These are phyloP conservation scores for Phania funesta DNA, from an alignment of 2,888 invertebrate genomes.

Conservation along the genomic window DNA sequence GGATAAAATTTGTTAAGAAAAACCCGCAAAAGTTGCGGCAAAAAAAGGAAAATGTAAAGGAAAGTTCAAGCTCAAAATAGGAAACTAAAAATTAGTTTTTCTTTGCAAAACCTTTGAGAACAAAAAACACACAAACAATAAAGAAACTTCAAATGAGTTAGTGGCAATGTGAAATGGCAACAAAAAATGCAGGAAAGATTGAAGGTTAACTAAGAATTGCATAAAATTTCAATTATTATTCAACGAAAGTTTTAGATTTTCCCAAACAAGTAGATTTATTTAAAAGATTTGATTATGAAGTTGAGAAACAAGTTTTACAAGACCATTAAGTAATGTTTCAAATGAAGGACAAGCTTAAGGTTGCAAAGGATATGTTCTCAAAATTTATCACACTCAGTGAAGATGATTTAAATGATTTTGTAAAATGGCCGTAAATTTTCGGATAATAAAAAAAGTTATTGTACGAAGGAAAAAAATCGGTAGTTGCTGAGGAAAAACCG, in stretches of 20 bases:
- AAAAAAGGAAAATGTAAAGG: conserved; percentile 21
- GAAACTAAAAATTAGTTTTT: conserved; percentile 28
- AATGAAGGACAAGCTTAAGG: background rate
- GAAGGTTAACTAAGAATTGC: conserved; percentile 29
- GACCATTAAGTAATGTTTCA: background rate
- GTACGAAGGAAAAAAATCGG: too few relatives aligned
- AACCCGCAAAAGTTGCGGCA: conserved; percentile 39
- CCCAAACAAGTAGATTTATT: background rate
- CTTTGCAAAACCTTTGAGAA: conserved; percentile 21
- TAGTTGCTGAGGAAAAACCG: too few relatives aligned
- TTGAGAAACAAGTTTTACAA: background rate
- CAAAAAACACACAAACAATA: too few relatives aligned
- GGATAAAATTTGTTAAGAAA: conserved; percentile 36
- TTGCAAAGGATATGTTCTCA: background rate
- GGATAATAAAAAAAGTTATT: too few relatives aligned
- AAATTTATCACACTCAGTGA: too few relatives aligned
- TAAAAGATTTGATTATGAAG: background rate
- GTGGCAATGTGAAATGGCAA: conserved; percentile 6
- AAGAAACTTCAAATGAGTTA: background rate
- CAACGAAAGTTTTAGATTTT: conserved; percentile 14
- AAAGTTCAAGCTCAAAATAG: conserved; percentile 6
- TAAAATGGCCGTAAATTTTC: too few relatives aligned
- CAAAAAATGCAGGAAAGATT: background rate
- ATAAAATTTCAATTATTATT: conserved; percentile 32
- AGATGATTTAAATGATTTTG: too few relatives aligned